These are phyloP conservation scores for Agrilus planipennis DNA, from an alignment of 1,140 invertebrate genomes.

Conservation along the genomic window DNA sequence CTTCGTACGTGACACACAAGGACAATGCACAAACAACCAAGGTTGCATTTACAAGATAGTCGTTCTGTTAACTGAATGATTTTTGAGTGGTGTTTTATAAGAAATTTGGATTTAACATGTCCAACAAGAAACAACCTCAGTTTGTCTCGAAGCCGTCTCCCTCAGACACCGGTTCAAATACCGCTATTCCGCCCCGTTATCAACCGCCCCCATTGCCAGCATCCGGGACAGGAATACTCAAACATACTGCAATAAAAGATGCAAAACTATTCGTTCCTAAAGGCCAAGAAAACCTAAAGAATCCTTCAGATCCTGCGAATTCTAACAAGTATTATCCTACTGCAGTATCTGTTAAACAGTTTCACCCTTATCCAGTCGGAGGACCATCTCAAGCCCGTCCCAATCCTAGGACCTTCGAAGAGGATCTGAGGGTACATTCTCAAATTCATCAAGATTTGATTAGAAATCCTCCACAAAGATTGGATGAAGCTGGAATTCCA, in stretches of 20 bases:
- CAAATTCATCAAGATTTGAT: constrained; percentile 31
- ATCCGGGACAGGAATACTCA: constrained; percentile 38
- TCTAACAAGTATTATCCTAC: constrained; percentile 10
- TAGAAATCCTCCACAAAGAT: constrained; percentile 21
- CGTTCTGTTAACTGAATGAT: constrained; percentile 12
- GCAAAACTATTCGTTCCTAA: constrained; percentile 15
- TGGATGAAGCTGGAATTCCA: constrained; percentile 34
- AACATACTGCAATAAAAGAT: constrained; percentile 33
- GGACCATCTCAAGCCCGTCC: constrained; percentile 26
- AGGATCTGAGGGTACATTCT: constrained; percentile 32
- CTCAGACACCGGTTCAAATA: constrained; percentile 16
- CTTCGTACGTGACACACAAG: background rate
- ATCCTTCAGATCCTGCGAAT: constrained; percentile 10
- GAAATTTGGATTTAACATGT: constrained; percentile 30
- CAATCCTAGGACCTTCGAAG: constrained; percentile 28
- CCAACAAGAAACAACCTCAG: constrained; percentile 29
- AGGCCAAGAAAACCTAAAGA: constrained; percentile 12
- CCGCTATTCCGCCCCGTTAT: constrained; percentile 45
- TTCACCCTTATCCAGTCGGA: constrained; percentile 29
- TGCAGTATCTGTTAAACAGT: constrained; percentile 14
- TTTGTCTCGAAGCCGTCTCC: constrained; percentile 22
- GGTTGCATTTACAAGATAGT: constrained; percentile 5
- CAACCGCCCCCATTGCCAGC: constrained; percentile 49
- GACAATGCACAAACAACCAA: constrained; percentile 2
- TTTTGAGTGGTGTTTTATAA: too few species aligned